Evolutionary conservation across 2,113 vertebrate species (phyloP).

Genomic region (Hymenochirus boettgeri): DNA sequence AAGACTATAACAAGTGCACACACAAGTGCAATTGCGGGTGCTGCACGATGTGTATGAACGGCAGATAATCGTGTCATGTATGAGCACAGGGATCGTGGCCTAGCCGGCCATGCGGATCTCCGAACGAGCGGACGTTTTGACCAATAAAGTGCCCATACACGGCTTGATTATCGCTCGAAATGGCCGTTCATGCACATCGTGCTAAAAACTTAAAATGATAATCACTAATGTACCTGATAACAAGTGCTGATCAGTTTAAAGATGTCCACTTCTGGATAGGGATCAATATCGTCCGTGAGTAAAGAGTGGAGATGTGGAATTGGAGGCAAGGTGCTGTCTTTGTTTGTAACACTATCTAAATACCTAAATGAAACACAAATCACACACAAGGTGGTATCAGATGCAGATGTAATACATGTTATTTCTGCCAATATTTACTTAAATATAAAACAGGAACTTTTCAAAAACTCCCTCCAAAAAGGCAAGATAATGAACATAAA

Average conservation of each 20-base stretch:
- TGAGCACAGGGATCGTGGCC: too few species aligned
- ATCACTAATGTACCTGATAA: conserved; percentile 85
- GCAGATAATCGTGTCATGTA: too few species aligned
- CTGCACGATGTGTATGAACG: too few species aligned
- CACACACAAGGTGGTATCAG: not conserved
- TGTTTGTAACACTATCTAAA: conserved; percentile 94
- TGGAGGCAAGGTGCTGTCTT: conserved; percentile 92
- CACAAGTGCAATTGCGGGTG: too few species aligned
- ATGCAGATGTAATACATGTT: not conserved
- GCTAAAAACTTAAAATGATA: too few species aligned
- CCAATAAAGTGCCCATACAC: too few species aligned
- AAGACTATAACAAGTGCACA: too few species aligned
- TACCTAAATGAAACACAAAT: conserved; percentile 65
- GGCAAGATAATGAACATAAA: not conserved
- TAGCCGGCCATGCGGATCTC: too few species aligned
- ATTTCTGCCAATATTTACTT: not conserved
- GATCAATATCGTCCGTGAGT: conserved; percentile 86
- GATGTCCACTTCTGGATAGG: conserved; percentile 94
- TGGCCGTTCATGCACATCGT: too few species aligned
- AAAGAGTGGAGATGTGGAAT: conserved; percentile 95
- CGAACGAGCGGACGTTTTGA: too few species aligned
- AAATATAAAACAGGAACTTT: not conserved
- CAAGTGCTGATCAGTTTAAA: conserved; percentile 89
- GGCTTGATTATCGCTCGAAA: too few species aligned
- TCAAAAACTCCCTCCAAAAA: too few species aligned